A percentile compares a stretch with the other conserved stretches of the same genome.
phyloP scores from a whole-genome alignment of 2,888 invertebrate species.

The Norana najaformis region DNA sequence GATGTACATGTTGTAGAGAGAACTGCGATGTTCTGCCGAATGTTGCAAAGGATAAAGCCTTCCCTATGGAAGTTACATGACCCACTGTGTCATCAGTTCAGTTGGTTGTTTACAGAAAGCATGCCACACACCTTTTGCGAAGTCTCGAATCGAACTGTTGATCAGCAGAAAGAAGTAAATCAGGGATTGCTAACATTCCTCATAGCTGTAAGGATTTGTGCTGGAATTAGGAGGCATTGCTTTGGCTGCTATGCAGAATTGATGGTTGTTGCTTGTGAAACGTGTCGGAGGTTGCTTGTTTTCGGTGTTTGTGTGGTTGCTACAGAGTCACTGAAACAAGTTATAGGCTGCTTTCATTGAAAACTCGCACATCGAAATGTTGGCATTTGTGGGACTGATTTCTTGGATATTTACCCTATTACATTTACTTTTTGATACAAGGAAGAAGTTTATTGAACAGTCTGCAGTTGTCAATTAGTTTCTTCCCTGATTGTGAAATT shows the following conservation, averaged over 20 bases:
- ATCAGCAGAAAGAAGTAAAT: not conserved
- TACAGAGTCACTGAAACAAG: not conserved
- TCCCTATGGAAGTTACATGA: slow-evolving; percentile 42
- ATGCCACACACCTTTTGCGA: not conserved
- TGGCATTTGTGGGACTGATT: not conserved
- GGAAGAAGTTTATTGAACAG: not conserved
- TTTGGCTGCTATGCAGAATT: not conserved
- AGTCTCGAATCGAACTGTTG: slow-evolving; percentile 13
- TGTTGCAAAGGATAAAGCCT: slow-evolving; percentile 33
- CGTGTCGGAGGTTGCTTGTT: not conserved
- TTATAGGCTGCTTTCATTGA: slow-evolving; percentile 4
- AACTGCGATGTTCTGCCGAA: slow-evolving; percentile 34
- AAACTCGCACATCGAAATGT: not conserved
- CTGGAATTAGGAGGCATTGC: not conserved
- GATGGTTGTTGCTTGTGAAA: not conserved
- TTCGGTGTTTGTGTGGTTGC: not conserved
- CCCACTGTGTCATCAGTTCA: not conserved
- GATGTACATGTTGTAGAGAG: slow-evolving; percentile 31
- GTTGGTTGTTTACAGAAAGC: slow-evolving; percentile 10
- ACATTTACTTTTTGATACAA: not conserved
- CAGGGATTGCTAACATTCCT: slow-evolving; percentile 13
- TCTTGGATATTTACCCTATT: not conserved
- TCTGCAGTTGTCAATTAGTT: not conserved
- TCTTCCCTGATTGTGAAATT: not conserved
- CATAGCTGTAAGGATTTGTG: not conserved